Conservation (phyloP, 2,888 invertebrate species). For the Amiota minor region DNA sequence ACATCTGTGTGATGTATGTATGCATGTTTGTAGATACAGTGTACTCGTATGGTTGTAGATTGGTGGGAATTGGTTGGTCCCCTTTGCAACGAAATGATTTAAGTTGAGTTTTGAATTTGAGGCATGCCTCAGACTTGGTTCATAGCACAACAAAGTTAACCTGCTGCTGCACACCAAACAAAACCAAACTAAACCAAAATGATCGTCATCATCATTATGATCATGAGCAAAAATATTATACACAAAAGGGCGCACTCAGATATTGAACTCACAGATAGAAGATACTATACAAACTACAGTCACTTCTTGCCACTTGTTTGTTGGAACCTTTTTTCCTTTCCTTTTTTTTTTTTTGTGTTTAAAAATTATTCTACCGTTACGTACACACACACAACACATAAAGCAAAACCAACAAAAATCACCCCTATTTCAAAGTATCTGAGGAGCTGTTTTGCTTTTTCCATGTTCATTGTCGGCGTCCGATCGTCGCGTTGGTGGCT, state of each 20-base stretch:
- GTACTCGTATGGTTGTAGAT: background rate
- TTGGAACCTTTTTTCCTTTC: conserved; percentile 10
- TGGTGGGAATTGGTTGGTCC: conserved; percentile 14
- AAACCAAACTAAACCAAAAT: background rate
- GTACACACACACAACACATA: conserved; percentile 44
- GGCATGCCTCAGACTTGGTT: background rate
- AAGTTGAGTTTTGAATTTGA: background rate
- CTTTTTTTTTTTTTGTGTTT: conserved; percentile 23
- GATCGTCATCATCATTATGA: background rate
- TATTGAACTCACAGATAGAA: conserved; percentile 1
- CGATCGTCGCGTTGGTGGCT: conserved; percentile 21
- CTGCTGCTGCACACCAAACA: conserved; percentile 7
- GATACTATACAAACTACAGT: background rate
- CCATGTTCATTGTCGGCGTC: conserved; percentile 36
- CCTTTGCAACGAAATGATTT: conserved; percentile 10
- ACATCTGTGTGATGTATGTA: background rate
- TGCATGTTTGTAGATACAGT: background rate
- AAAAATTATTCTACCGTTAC: conserved; percentile 62
- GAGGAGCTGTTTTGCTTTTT: too few species aligned
- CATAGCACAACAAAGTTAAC: conserved; percentile 12
- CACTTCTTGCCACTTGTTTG: conserved; percentile 10
- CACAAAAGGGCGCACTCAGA: conserved; percentile 3
- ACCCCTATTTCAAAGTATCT: conserved; percentile 52
- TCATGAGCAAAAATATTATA: conserved; percentile 14
- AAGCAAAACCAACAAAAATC: conserved; percentile 49